Percentiles rank a stretch among this genome's conserved stretches.
phyloP scores from a whole-genome alignment of 1,140 invertebrate genomes.

The Zophobas atratus region DNA sequence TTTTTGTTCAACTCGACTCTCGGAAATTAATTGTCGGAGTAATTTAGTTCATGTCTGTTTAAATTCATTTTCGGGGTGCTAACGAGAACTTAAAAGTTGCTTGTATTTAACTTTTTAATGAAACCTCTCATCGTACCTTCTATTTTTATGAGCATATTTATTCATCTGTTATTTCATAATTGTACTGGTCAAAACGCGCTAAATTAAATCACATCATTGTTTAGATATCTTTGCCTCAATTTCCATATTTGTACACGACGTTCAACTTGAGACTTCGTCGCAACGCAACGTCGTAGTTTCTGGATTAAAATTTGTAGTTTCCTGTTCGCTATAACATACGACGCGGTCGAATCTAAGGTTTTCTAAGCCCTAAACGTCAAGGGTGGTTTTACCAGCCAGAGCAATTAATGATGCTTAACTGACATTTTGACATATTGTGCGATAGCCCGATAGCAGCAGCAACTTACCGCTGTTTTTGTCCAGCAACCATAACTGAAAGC shows the following conservation, averaged over 20 bases:
- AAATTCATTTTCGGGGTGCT: constrained; percentile 53
- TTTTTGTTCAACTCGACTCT: background rate
- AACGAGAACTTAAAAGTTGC: constrained; percentile 50
- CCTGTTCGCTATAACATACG: constrained; percentile 6
- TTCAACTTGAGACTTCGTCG: background rate
- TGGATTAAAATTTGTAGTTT: constrained; percentile 35
- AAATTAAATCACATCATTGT: constrained; percentile 6
- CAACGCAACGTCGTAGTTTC: background rate
- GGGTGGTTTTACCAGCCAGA: constrained; percentile 26
- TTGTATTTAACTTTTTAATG: constrained; percentile 56
- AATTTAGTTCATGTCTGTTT: constrained; percentile 47
- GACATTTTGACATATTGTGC: constrained; percentile 49
- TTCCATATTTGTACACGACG: background rate
- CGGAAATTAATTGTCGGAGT: constrained; percentile 38
- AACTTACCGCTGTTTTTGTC: constrained; percentile 48
- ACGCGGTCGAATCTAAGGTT: constrained; percentile 24
- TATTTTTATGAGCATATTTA: constrained; percentile 39
- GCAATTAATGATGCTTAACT: constrained; percentile 51
- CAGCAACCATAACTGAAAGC: constrained; percentile 19
- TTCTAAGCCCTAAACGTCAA: constrained; percentile 13
- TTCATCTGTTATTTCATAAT: constrained; percentile 40
- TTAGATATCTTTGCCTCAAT: no score
- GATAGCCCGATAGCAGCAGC: constrained; percentile 39
- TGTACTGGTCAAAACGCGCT: constrained; percentile 28
- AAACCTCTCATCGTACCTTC: constrained; percentile 52